Evolutionary conservation across 2,888 invertebrate species (phyloP), one percentile per base, ranked within the genome.

Genomic region (Leucoma salicis): DNA sequence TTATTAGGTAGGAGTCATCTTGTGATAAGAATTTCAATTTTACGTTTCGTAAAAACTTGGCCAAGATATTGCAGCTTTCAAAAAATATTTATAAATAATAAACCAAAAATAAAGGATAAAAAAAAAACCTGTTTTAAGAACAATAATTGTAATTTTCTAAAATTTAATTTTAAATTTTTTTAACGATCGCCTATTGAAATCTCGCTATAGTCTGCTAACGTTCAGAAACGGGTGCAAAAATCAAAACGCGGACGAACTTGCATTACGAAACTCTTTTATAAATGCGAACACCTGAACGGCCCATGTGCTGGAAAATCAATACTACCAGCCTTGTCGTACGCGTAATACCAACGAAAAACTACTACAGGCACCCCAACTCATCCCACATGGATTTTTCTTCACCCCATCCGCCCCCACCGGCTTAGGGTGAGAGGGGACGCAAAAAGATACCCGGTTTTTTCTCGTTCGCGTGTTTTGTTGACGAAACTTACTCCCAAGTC

Each of bases 341-440:
- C 85, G 87, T 88, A 82, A 85, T 86, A 75, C 83, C 85, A 64
- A 79, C 87, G 88, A 87, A 87, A 89, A 88, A 89, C 88, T 89
- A 89, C 84, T 84, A 69, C 70, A 70, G 66, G 63, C 62, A 61
- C 62, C 64, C 69, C 58, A 52, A 61, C 63, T 68, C 73, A 67
- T 66, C 66, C 66, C 60, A 52, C 60, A 65, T 66, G 78, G 81
- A 80, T 83, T 83, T 82, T 82, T 82, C 77, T 82, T 81, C 74
- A 67, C 79, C 81, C 84, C 67, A 53, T 41, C 67, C 72, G 66
- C 73, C 71, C 66, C 74, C 70, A 67, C 66, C 53, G 66, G 79
- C 75, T 78, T 74, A 74, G 78, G 82, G 74, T 70, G 70, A 67
- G 74, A 77, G 82, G 80, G 81, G 72, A 77, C 71, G 85, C 80